A percentile compares a stretch with the other conserved stretches of the same genome.
Conservation (phyloP, 2,888 invertebrate genomes). For the Ophion ellenae region DNA sequence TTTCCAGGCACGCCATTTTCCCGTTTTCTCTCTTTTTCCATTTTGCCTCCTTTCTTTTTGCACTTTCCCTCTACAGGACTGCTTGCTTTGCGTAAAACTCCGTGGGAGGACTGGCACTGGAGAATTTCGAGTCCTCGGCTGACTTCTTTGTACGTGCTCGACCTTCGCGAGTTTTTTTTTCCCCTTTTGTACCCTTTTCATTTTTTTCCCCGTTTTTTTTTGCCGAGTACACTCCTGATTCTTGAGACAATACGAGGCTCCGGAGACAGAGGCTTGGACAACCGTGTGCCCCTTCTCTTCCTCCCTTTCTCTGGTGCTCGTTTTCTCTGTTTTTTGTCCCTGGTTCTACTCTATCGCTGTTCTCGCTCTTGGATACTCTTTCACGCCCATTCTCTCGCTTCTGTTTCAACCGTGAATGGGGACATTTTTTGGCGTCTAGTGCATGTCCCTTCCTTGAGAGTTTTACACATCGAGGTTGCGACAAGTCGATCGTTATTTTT, state of each 20-base stretch:
- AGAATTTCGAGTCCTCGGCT: conserved; percentile 13
- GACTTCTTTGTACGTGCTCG: conserved; percentile 53
- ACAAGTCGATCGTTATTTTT: conserved; percentile 67
- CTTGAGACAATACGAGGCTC: conserved; percentile 72
- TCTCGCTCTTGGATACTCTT: no score
- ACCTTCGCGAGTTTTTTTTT: conserved; percentile 50
- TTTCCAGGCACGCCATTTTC: conserved; percentile 8
- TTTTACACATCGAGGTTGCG: conserved; percentile 64
- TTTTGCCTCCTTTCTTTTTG: conserved; percentile 16
- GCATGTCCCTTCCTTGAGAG: conserved; percentile 6
- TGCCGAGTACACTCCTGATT: conserved; percentile 30
- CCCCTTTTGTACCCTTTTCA: not conserved
- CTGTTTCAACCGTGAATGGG: not conserved
- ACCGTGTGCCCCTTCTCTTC: conserved; percentile 1
- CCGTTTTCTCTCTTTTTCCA: not conserved
- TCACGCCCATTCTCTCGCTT: not conserved
- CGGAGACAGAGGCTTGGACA: conserved; percentile 70
- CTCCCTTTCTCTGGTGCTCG: conserved; percentile 8
- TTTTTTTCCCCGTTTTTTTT: conserved; percentile 18
- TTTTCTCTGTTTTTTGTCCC: no score
- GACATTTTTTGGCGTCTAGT: not conserved
- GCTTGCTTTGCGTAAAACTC: no score
- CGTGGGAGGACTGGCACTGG: no score
- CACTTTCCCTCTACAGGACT: conserved; percentile 2
- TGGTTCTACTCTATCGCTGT: no score